A percentile compares a stretch with the other conserved stretches of the same genome.
Evolutionary conservation across 2,113 vertebrate species (phyloP).

Genomic region (Salvelinus fontinalis): DNA sequence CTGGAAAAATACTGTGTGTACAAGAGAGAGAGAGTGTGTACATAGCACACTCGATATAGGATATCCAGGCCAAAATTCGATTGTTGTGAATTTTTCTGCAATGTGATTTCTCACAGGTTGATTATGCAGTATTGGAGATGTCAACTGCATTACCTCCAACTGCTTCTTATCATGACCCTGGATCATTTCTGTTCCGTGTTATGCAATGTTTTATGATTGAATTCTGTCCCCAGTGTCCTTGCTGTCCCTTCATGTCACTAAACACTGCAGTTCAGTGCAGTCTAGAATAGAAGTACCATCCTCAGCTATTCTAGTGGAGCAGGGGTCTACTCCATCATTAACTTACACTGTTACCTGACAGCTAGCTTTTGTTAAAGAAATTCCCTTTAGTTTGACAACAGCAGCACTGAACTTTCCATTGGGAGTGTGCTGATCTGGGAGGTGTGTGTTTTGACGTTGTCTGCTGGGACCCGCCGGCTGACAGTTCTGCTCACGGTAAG

Average conservation of each 20-base stretch:
- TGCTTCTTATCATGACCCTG: neutral
- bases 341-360: constrained; percentile 54
- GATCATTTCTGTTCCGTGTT: too few species aligned
- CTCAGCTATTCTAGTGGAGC: constrained; percentile 44
- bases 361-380: constrained; percentile 60
- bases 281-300: constrained; percentile 29
- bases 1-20: neutral
- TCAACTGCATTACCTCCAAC: too few species aligned
- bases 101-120: too few species aligned
- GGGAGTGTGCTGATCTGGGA: constrained; percentile 34
- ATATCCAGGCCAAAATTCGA: neutral
- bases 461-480: constrained; percentile 57
- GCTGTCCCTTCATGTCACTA: constrained; percentile 10
- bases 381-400: constrained; percentile 59
- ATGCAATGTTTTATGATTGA: too few species aligned
- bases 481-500: constrained; percentile 66
- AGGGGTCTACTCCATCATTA: constrained; percentile 60
- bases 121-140: too few species aligned
- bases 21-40: neutral
- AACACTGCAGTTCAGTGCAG: constrained; percentile 19
- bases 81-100: too few species aligned
- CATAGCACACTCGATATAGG: neutral
- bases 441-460: neutral
- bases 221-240: constrained; percentile 13
- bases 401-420: constrained; percentile 55